phyloP scores from a whole-genome alignment of 2,113 vertebrate genomes.

The Scomber colias region DNA sequence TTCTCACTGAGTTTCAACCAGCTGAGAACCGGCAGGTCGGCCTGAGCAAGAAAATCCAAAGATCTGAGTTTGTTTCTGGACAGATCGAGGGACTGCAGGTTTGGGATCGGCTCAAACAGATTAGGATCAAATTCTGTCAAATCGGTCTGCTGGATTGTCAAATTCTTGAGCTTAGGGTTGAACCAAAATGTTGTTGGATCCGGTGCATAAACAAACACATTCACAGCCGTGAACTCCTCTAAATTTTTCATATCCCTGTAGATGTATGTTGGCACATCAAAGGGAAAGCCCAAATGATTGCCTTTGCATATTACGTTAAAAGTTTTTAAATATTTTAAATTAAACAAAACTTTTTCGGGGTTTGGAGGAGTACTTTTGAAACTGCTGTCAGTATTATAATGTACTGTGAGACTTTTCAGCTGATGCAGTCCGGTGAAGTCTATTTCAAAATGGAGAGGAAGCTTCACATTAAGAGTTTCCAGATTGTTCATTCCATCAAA shows the following conservation, averaged over 20 bases:
- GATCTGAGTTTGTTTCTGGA: conserved; percentile 54
- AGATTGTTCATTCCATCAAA: conserved; percentile 30
- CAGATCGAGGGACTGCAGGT: conserved; percentile 62
- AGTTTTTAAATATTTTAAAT: conserved; percentile 17
- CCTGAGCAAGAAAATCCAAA: conserved; percentile 71
- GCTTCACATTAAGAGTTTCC: conserved; percentile 1
- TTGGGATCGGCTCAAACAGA: conserved; percentile 61
- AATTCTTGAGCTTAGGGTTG: conserved; percentile 40
- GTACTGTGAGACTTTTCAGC: conserved; percentile 9
- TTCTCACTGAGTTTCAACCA: conserved; percentile 57
- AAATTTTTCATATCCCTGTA: not conserved
- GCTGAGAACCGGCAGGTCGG: conserved; percentile 57
- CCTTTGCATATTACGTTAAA: not conserved
- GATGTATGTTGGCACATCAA: rapidly evolving
- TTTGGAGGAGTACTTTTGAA: not conserved
- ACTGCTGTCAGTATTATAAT: rapidly evolving
- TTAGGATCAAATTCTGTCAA: conserved; percentile 48
- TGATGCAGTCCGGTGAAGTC: not conserved
- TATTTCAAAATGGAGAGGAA: not conserved
- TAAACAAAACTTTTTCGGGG: not conserved
- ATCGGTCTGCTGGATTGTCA: not conserved
- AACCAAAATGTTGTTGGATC: not conserved
- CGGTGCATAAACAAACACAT: not conserved
- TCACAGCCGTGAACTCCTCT: conserved; percentile 22
- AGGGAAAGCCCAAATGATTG: not conserved